Evolutionary conservation across 1,140 invertebrate genomes (phyloP).

Genomic region (Eumeta japonica): DNA sequence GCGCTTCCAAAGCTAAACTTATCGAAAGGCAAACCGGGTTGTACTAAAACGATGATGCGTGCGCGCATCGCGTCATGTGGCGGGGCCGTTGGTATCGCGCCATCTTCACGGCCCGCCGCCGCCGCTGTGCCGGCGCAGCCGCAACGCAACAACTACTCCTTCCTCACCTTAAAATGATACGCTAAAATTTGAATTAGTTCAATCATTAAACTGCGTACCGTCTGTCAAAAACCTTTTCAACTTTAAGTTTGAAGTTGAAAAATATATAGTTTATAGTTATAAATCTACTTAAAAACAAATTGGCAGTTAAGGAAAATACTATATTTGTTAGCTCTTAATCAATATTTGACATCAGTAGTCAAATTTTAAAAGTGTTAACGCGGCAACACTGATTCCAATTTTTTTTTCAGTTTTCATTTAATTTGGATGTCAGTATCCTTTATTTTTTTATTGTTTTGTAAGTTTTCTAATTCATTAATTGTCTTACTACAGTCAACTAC

Average conservation of each 20-base stretch:
- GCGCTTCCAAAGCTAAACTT: no score
- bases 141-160: conserved; percentile 1
- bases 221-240: not conserved
- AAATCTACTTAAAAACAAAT: not conserved
- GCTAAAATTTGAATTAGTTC: not conserved
- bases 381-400: no score
- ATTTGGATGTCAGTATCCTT: no score
- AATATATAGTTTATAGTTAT: not conserved
- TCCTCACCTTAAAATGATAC: not conserved
- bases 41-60: no score
- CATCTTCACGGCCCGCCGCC: conserved; percentile 39
- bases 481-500: no score
- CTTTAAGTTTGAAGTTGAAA: not conserved
- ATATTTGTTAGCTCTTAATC: no score
- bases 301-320: not conserved
- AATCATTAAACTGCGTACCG: not conserved
- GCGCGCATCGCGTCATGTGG: conserved; percentile 29
- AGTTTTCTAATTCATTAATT: no score
- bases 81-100: conserved; percentile 32
- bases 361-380: no score
- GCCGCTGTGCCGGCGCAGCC: conserved; percentile 18
- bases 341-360: no score
- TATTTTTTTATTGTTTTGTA: no score
- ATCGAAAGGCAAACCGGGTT: no score
- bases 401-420: no score